Evolutionary conservation across 1,140 invertebrate species (phyloP).

Genomic region (Steinernema khuongi): DNA sequence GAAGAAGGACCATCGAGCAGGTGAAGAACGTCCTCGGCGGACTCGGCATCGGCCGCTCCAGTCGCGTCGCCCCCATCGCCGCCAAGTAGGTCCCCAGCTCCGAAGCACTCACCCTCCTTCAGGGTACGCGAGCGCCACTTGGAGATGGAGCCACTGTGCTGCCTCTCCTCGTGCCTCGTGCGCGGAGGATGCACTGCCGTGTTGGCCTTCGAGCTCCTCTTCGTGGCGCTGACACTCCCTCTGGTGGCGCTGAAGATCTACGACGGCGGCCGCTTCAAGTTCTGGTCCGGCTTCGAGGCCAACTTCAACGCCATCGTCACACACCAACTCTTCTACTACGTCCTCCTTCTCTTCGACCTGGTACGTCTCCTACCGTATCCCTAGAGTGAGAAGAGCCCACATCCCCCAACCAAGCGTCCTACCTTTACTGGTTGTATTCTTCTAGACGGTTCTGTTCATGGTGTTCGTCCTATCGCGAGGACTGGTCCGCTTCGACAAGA

Average conservation of each 20-base stretch:
- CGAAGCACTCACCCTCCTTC: background rate
- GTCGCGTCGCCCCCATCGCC: background rate
- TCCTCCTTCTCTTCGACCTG: constrained; percentile 29
- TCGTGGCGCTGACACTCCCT: background rate
- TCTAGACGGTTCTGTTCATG: constrained; percentile 20
- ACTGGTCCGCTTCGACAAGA: background rate
- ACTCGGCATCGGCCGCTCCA: background rate
- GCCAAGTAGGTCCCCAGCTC: background rate
- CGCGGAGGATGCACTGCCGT: constrained; percentile 38
- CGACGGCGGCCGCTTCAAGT: constrained; percentile 27
- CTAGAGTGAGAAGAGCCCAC: background rate
- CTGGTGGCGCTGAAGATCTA: constrained; percentile 18
- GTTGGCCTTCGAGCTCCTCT: constrained; percentile 34
- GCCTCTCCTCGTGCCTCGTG: constrained; percentile 38
- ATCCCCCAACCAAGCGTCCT: background rate
- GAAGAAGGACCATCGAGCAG: background rate
- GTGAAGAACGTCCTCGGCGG: background rate
- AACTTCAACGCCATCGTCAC: constrained; percentile 34
- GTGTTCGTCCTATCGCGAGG: constrained; percentile 13
- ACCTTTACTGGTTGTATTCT: background rate
- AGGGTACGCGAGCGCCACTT: constrained; percentile 41
- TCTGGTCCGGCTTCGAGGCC: constrained; percentile 26
- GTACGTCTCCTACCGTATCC: constrained; percentile 14
- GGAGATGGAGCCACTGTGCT: constrained; percentile 40
- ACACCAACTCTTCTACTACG: constrained; percentile 30